Conservation (phyloP, 2,113 vertebrate species). For the Halichoeres trimaculatus region DNA sequence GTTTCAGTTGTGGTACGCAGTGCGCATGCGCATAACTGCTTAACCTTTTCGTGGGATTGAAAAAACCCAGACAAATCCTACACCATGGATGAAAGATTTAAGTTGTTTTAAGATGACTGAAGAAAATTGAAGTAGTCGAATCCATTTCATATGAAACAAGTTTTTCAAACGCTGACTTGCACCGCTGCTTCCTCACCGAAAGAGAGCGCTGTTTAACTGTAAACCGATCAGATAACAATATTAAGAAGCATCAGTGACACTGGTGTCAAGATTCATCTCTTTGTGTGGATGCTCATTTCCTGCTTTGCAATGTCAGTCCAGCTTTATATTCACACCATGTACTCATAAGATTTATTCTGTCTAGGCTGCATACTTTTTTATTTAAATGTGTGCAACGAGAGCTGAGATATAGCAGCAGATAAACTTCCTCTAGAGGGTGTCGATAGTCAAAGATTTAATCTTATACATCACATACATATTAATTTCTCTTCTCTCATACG, state of each 20-base stretch:
- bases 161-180: not conserved
- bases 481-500: not conserved
- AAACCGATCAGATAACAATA: not conserved
- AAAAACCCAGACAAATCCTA: no score
- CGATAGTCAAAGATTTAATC: constrained; percentile 13
- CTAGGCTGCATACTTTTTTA: constrained; percentile 27
- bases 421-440: not conserved
- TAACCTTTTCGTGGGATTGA: no score
- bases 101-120: rapidly evolving
- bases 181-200: not conserved
- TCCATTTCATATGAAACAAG: not conserved
- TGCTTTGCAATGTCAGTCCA: constrained; percentile 24
- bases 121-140: not conserved
- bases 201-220: constrained; percentile 24
- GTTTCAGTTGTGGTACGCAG: constrained; percentile 7
- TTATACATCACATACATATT: constrained; percentile 10
- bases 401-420: constrained; percentile 5
- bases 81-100: not conserved
- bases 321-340: constrained; percentile 32
- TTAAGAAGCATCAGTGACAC: not conserved
- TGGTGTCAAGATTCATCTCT: constrained; percentile 25
- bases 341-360: constrained; percentile 51
- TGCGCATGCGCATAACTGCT: constrained; percentile 52
- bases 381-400: constrained; percentile 22
- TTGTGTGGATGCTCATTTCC: constrained; percentile 55